Evolutionary conservation across 2,888 invertebrate species (phyloP).

Genomic region (Nymphalis polychloros): DNA sequence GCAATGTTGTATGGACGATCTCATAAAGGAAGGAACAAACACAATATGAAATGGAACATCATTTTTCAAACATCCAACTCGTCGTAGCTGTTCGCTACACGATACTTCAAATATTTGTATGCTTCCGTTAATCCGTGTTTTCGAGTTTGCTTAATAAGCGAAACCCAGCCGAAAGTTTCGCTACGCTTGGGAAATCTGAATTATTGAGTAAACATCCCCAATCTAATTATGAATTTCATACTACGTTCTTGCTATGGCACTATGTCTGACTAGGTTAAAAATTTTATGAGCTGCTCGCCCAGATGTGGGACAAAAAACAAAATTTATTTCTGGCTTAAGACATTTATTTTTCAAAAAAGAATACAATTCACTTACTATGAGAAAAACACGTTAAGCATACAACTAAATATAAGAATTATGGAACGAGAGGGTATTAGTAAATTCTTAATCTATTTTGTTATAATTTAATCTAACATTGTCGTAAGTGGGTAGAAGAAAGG

Average conservation of each 20-base stretch:
- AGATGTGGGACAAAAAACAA: not conserved
- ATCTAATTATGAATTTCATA: conserved; percentile 18
- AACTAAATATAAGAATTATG: too few species aligned
- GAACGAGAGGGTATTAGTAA: too few species aligned
- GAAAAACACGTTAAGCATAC: too few species aligned
- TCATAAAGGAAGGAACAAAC: too few species aligned
- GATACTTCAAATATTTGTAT: conserved; percentile 14
- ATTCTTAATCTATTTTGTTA: too few species aligned
- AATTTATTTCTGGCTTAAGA: too few species aligned
- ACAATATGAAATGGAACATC: not conserved
- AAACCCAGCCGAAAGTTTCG: conserved; percentile 17
- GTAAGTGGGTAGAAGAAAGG: too few species aligned
- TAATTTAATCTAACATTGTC: too few species aligned
- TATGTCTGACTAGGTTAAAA: not conserved
- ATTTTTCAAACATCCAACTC: not conserved
- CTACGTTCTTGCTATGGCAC: not conserved
- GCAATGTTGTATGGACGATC: too few species aligned
- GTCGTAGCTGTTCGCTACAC: not conserved
- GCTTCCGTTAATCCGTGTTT: conserved; percentile 13
- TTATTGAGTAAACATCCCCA: conserved; percentile 17
- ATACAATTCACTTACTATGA: too few species aligned
- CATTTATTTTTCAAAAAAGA: too few species aligned
- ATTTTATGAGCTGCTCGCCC: not conserved
- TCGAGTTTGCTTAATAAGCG: conserved; percentile 15
- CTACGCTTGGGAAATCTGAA: conserved; percentile 23